Conservation (phyloP, 2,797 vertebrate species). For the Poeciliopsis paucimaculata region DNA sequence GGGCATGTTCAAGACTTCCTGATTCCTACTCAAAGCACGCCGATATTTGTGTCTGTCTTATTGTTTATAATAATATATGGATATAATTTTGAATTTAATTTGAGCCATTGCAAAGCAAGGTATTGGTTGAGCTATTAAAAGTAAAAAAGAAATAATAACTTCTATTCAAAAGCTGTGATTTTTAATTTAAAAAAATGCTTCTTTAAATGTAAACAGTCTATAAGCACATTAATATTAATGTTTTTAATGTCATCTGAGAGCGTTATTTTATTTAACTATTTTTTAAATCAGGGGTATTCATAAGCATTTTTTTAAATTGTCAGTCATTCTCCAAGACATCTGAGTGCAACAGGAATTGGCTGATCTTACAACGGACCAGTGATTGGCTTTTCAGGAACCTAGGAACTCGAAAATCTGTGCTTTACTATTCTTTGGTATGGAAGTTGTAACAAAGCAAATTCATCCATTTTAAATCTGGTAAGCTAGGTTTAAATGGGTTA, state of each 20-base stretch:
- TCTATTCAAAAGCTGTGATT: neutral
- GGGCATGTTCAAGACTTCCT: slow-evolving; percentile 16
- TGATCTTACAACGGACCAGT: neutral
- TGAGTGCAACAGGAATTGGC: neutral
- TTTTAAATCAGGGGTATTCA: neutral
- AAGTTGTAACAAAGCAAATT: neutral
- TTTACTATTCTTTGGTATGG: neutral
- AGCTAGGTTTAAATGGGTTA: neutral
- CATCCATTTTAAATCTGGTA: neutral
- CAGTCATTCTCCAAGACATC: neutral
- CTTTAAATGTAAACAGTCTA: neutral
- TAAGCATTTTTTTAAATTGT: neutral
- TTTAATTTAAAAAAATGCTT: neutral
- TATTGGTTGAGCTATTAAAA: neutral
- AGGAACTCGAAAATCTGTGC: neutral
- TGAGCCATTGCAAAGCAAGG: neutral
- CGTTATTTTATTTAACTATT: neutral
- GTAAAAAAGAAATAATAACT: neutral
- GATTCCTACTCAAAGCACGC: slow-evolving; percentile 3
- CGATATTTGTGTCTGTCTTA: neutral
- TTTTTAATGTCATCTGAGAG: neutral
- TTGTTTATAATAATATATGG: neutral
- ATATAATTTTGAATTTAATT: neutral
- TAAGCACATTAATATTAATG: neutral
- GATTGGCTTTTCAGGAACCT: neutral